Percentiles rank a stretch among this genome's conserved stretches.
These are phyloP conservation scores for Protaetia brevitarsis DNA, from an alignment of 1,140 invertebrate genomes.

Conservation along the genomic window DNA sequence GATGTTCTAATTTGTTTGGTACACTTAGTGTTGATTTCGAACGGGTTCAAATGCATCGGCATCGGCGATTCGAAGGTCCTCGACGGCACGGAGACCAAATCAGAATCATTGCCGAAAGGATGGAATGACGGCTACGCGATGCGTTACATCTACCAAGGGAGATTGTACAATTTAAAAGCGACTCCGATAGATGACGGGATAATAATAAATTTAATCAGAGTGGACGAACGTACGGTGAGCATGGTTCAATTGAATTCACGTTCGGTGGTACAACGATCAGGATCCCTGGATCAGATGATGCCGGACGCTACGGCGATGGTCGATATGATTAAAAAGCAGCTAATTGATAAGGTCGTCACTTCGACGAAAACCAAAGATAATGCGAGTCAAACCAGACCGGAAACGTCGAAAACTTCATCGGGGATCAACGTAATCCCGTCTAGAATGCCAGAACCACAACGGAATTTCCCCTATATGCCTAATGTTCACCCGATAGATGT, in stretches of 20 bases:
- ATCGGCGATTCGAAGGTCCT: slow-evolving; percentile 67
- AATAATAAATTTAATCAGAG: slow-evolving; percentile 45
- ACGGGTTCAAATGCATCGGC: slow-evolving; percentile 69
- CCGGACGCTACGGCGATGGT: slow-evolving; percentile 53
- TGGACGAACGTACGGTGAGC: slow-evolving; percentile 43
- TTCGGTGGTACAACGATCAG: slow-evolving; percentile 37
- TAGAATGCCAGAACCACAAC: slow-evolving; percentile 15
- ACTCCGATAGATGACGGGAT: slow-evolving; percentile 47
- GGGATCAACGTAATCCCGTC: not conserved
- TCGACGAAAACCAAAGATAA: slow-evolving; percentile 37
- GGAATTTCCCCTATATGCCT: not conserved
- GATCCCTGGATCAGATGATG: slow-evolving; percentile 50
- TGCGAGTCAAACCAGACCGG: slow-evolving; percentile 35
- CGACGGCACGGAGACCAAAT: slow-evolving; percentile 58
- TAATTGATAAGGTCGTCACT: slow-evolving; percentile 52
- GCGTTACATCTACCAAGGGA: slow-evolving; percentile 62
- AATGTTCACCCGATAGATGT: slow-evolving; percentile 49
- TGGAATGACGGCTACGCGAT: slow-evolving; percentile 69
- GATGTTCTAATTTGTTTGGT: slow-evolving; percentile 67
- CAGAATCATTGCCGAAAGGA: slow-evolving; percentile 64
- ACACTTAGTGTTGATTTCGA: slow-evolving; percentile 69
- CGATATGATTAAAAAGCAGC: slow-evolving; percentile 52
- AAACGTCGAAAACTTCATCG: not conserved
- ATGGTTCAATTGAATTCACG: slow-evolving; percentile 42
- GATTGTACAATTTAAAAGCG: slow-evolving; percentile 66